Conservation (phyloP, 2,888 invertebrate genomes). For the Diadegma fenestrale region DNA sequence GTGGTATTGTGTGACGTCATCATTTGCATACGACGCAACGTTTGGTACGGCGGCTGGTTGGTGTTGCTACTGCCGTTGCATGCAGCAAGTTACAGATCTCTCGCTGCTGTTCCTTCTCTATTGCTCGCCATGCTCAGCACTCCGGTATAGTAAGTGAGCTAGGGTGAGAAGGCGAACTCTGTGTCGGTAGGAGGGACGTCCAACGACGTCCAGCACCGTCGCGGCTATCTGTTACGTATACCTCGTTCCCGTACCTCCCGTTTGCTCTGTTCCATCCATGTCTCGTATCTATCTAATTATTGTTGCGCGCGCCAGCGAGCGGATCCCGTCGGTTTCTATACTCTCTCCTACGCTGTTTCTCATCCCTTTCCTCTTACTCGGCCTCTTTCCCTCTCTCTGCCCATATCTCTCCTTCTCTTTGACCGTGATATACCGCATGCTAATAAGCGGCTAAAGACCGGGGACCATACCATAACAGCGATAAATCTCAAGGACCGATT, state of each 20-base stretch:
- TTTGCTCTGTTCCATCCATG: conserved; percentile 77
- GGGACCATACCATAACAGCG: conserved; percentile 80
- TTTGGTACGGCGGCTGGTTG: conserved; percentile 60
- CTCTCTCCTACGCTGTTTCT: conserved; percentile 54
- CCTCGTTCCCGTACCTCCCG: conserved; percentile 65
- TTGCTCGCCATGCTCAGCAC: conserved; percentile 64
- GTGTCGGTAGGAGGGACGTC: conserved; percentile 52
- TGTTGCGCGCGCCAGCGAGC: conserved; percentile 75
- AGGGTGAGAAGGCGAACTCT: conserved; percentile 60
- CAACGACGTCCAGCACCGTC: conserved; percentile 65
- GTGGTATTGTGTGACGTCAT: conserved; percentile 84
- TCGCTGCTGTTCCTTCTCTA: conserved; percentile 70
- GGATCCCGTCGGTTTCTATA: conserved; percentile 76
- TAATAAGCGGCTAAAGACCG: conserved; percentile 85
- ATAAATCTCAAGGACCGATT: conserved; percentile 83
- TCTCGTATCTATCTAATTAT: conserved; percentile 85
- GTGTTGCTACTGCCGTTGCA: conserved; percentile 77
- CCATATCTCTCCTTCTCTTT: conserved; percentile 68
- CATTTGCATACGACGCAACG: conserved; percentile 83
- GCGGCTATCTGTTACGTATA: conserved; percentile 64
- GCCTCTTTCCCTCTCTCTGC: conserved; percentile 68
- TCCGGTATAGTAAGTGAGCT: conserved; percentile 40
- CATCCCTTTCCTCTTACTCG: conserved; percentile 52
- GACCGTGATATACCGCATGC: conserved; percentile 84
- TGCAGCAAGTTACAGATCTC: conserved; percentile 70